A percentile compares a stretch with the other conserved stretches of the same genome.
Evolutionary conservation across 53 echinoderm and acorn worm species (phyloP).

Genomic region (Holothuria scabra): DNA sequence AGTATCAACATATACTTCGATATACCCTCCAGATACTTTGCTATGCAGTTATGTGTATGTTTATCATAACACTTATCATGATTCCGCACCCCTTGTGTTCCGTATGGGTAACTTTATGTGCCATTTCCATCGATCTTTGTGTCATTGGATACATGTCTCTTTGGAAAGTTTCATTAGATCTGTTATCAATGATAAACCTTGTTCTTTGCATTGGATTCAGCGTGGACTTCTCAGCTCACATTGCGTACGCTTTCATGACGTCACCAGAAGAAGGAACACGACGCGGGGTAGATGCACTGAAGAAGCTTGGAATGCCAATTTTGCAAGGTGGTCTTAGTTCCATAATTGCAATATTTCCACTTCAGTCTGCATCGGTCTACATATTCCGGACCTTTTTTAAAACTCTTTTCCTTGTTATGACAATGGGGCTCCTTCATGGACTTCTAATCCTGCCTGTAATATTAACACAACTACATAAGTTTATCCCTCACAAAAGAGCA

Average conservation of each 20-base stretch:
- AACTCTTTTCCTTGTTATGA: slow-evolving; percentile 85
- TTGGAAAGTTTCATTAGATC: slow-evolving; percentile 80
- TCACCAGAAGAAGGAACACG: slow-evolving; percentile 57
- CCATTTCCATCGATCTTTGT: slow-evolving; percentile 73
- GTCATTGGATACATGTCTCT: slow-evolving; percentile 87
- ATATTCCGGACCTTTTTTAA: slow-evolving; percentile 88
- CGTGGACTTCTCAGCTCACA: slow-evolving; percentile 93
- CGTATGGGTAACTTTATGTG: slow-evolving; percentile 70
- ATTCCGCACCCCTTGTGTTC: slow-evolving; percentile 90
- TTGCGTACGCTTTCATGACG: slow-evolving; percentile 78
- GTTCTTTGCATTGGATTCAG: slow-evolving; percentile 93
- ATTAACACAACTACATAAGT: slow-evolving; percentile 3
- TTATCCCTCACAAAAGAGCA: too few species aligned
- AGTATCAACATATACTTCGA: slow-evolving; percentile 68
- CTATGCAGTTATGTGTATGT: slow-evolving; percentile 76
- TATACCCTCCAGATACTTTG: slow-evolving; percentile 75
- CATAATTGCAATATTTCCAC: slow-evolving; percentile 66
- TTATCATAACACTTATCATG: slow-evolving; percentile 72
- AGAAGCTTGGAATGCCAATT: slow-evolving; percentile 79
- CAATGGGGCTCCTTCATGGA: slow-evolving; percentile 78
- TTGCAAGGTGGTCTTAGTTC: slow-evolving; percentile 81
- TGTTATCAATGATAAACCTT: slow-evolving; percentile 83
- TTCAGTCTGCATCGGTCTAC: slow-evolving; percentile 67
- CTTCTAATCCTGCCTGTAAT: slow-evolving; percentile 78
- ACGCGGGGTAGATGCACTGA: slow-evolving; percentile 68